These are phyloP conservation scores for Pediacus dermestoides DNA, from an alignment of 2,888 invertebrate species.

Conservation along the genomic window DNA sequence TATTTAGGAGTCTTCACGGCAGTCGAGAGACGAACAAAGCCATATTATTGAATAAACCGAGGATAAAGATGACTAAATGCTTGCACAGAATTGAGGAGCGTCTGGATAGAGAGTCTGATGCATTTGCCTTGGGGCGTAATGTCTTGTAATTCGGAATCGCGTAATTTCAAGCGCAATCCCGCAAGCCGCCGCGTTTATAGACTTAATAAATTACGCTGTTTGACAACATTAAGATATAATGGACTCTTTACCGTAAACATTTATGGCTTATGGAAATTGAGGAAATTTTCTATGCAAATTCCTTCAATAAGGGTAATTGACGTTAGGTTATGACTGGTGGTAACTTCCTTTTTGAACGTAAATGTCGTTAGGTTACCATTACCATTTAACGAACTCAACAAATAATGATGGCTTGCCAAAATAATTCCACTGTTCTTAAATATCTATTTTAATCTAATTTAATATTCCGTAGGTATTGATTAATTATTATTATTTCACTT, in stretches of 20 bases:
- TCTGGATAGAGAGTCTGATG: constrained; percentile 5
- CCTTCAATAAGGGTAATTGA: constrained; percentile 6
- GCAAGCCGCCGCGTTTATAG: constrained; percentile 23
- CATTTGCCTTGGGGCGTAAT: constrained; percentile 6
- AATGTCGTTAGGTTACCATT: too few species aligned
- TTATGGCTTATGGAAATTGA: constrained; percentile 37
- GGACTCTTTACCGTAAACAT: constrained; percentile 26
- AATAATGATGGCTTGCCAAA: too few species aligned
- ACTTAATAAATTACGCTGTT: constrained; percentile 29
- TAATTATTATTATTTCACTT: neutral
- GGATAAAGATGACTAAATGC: constrained; percentile 9
- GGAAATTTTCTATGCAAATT: constrained; percentile 27
- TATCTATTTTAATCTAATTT: too few species aligned
- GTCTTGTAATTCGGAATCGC: constrained; percentile 10
- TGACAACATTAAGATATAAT: constrained; percentile 28
- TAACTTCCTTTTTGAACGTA: too few species aligned
- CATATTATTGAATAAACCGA: constrained; percentile 9
- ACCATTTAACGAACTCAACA: too few species aligned
- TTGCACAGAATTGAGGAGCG: neutral
- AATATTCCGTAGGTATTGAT: neutral
- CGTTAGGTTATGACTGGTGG: constrained; percentile 1
- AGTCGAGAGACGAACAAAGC: neutral
- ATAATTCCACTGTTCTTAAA: too few species aligned
- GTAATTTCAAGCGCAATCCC: constrained; percentile 15
- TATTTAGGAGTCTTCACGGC: neutral